Base-by-base conservation (phyloP, 2,888 invertebrate genomes). In the Eristalis intricaria region DNA sequence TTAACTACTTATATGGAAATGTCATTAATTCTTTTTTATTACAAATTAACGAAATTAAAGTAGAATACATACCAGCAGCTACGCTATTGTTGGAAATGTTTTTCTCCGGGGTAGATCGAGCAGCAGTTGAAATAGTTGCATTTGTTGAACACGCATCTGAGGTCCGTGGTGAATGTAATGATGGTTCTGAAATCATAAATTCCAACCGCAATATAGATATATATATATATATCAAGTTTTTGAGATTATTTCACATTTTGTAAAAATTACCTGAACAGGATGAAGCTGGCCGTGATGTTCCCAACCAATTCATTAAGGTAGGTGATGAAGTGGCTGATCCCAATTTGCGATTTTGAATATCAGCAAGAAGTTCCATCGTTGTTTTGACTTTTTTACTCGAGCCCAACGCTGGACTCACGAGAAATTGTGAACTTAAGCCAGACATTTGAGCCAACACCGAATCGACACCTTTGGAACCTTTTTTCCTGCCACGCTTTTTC, bases 401-500 rank as follows among this genome's bases (percentile, higher is more conserved):
- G 1, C 90, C 90, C 13, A 91, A 90, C 10, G 89, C 85, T 11
- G 89, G 82, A 11, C 90, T 88, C 23, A 92, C 91, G 5, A 90
- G 90, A 69, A 92, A 91, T 89, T 93, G 92, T 1, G 92, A 90
- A 11, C 91, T 91, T 1, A 92, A 89, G 65, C 91, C 91, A 0
- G 90, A 90, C 65, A 91, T 91, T 79, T 91, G 91, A 2, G 92
- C 92, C 38, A 93, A 90, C n/a, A 92, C 82, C 0, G 91, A 91
- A 84, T 93, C 93, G 5, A 92, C 90, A 1, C 93, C 93, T 65
- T 91, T 92, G 1, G 93, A 93, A 0, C 93, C 93, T 79, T 93
- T 93, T 86, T 93, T 93, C 0, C 93, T 91, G 0, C 93, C 93
- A 13, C 93, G 90, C 73, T 92, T 93, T 86, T 92, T 93, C 19